Base-by-base conservation (phyloP, 2,888 invertebrate genomes). In the Minunthozetes semirufus region DNA sequence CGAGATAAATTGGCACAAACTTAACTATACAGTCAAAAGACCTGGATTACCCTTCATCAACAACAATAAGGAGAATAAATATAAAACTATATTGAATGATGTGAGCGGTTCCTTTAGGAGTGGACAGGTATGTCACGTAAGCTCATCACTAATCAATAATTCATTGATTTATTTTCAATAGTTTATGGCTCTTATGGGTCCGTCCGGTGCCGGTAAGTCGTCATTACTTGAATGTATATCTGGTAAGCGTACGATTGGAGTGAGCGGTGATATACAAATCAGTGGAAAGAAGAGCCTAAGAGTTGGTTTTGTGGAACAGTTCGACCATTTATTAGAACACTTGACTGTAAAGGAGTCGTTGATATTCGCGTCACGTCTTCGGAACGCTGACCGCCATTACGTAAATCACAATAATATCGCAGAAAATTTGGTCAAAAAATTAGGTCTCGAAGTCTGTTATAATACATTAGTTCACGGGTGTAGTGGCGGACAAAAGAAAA, bases 401-500 rank as follows among this genome's bases (percentile, higher is more conserved):
- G 38, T 38, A 9, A 38, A 75, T 27, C 75, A 75, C 27, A 42
- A 50, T 11, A 53, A 13, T 0, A 22, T 72, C 27, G 75, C 22
- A 0, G 15, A 56, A 5, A 72, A 33, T 48, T 4, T 72, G 0
- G 25, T 75, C 15, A n/a, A 72, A 13, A 56, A 46, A 17, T 19
- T 75, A 13, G 25, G 42, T 6, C 17, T 75, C 1, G 42, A 29
- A 11, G 13, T 13, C 1, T 56, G 29, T n/a, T 29, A 25, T 2
- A 61, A 75, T 5, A 61, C 0, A 6, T 0, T 0, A 27, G 11
- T 22, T 15, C 15, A 25, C 19, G 15, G n/a, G 13, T 72, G 56
- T 19, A 22, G 22, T 8, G 94, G 94, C 8, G 95, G 95, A 0
- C 92, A 96, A 84, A 88, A 88, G 80, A 96, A 95, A 83, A 87